Base-by-base conservation (phyloP, 2,113 vertebrate genomes). In the Chaetura pelagica region DNA sequence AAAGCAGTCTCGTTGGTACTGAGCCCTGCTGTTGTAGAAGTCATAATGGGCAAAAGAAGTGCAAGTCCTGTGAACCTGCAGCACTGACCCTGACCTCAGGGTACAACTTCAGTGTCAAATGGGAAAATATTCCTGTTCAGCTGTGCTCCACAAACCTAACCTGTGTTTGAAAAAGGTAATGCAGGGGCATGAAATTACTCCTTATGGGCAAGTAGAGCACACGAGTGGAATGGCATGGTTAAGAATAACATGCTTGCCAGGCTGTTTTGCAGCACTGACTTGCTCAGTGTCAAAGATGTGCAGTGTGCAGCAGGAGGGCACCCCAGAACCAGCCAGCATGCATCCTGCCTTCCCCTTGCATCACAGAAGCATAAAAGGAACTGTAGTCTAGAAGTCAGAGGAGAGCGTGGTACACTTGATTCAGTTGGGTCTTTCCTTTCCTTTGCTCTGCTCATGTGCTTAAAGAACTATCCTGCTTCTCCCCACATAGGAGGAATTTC, bases 401-500 rank as follows among this genome's bases (percentile, higher is more conserved):
- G 8, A 35, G 16, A 30, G 35, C 21, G 29, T 71, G 9, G 23
- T 57, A 6, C 11, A 5, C 19, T 49, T 51, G 27, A 38, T 73
- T 55, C 8, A 54, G 3, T 52, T 58, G 18, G 34, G 0, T 58
- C 14, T 76, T 85, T 34, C 18, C 4, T 46, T 91, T 76, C 1
- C 0, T 63, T 90, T 88, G 34, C 23, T 51, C 20, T 34, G 42
- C 32, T 72, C 16, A 49, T 66, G 15, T 68, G 23, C 46, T 20
- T 78, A 49, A 83, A 87, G 21, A 84, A 34, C 19, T 67, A 18
- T 29, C 87, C 35, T 57, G 1, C 61, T 80, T 29, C 6, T 86
- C 63, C 81, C 68, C 46, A 51, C 23, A 19, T 22, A 99, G 99
- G 99, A 99, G 99, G 94, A 99, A 99, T 97, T 99, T 99, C 89